Conservation (phyloP, 2,888 invertebrate species). For the Bellardia bayeri region DNA sequence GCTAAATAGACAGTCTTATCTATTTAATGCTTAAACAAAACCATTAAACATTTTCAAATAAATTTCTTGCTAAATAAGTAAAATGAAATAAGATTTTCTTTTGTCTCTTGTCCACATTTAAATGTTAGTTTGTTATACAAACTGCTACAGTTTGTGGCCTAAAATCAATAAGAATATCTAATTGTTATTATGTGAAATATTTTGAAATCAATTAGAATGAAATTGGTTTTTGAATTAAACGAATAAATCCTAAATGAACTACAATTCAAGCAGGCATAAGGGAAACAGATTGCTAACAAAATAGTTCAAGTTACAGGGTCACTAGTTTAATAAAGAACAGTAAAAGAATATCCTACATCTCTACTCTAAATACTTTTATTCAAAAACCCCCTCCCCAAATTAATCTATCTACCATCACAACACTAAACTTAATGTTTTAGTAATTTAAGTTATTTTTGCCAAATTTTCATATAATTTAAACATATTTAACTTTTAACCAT, state of each 20-base stretch:
- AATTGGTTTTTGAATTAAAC: background rate
- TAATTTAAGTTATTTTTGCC: background rate
- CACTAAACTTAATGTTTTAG: background rate
- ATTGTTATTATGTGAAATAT: background rate
- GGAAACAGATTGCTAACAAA: background rate
- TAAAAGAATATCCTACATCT: too few species aligned
- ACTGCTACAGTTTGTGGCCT: background rate
- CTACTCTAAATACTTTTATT: background rate
- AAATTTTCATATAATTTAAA: slow-evolving; percentile 25
- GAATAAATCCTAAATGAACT: background rate
- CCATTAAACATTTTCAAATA: background rate
- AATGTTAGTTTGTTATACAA: background rate
- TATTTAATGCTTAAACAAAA: background rate
- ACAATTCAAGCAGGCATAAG: background rate
- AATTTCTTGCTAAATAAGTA: background rate
- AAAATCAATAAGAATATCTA: background rate
- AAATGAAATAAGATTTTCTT: background rate
- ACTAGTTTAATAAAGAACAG: background rate
- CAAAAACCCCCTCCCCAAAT: background rate
- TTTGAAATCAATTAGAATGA: background rate
- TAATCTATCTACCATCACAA: background rate
- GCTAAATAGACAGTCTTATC: background rate
- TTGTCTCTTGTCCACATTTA: background rate
- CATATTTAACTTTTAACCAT: slow-evolving; percentile 60
- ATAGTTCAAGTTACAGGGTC: background rate